Conservation (phyloP, 2,888 invertebrate species). For the Melanophora roralis region DNA sequence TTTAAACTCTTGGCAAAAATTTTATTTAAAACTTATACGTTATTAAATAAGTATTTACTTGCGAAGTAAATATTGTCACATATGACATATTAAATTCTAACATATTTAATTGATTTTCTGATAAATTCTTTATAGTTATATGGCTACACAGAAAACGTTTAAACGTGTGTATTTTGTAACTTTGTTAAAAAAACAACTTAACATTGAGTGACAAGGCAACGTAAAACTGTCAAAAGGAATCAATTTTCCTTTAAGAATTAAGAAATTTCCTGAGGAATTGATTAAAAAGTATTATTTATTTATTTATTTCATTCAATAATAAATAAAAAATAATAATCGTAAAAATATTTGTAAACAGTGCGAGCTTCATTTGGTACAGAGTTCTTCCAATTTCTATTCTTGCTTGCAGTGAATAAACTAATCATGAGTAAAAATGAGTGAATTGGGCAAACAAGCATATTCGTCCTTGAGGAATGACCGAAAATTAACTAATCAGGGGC, state of each 20-base stretch:
- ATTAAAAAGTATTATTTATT: too few relatives aligned
- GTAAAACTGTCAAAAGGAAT: background rate
- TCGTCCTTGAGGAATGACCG: too few relatives aligned
- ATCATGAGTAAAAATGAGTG: too few relatives aligned
- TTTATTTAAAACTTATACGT: background rate
- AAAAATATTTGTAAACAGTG: too few relatives aligned
- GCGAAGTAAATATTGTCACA: conserved; percentile 24
- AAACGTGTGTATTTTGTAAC: background rate
- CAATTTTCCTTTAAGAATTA: background rate
- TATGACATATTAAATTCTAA: conserved; percentile 48
- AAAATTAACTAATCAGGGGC: too few relatives aligned
- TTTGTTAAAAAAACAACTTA: background rate
- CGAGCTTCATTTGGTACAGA: too few relatives aligned
- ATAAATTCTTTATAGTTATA: conserved; percentile 4
- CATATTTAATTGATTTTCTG: conserved; percentile 42
- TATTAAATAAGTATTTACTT: background rate
- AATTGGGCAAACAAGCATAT: too few relatives aligned
- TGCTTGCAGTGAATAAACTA: too few relatives aligned
- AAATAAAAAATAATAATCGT: too few relatives aligned
- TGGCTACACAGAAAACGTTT: background rate
- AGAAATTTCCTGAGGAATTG: too few relatives aligned
- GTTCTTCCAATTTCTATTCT: too few relatives aligned
- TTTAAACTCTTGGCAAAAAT: background rate
- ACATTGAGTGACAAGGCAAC: background rate
- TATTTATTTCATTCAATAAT: too few relatives aligned